phyloP scores from a whole-genome alignment of 2,113 vertebrate genomes.

The Cyphomyrus plagiostoma region DNA sequence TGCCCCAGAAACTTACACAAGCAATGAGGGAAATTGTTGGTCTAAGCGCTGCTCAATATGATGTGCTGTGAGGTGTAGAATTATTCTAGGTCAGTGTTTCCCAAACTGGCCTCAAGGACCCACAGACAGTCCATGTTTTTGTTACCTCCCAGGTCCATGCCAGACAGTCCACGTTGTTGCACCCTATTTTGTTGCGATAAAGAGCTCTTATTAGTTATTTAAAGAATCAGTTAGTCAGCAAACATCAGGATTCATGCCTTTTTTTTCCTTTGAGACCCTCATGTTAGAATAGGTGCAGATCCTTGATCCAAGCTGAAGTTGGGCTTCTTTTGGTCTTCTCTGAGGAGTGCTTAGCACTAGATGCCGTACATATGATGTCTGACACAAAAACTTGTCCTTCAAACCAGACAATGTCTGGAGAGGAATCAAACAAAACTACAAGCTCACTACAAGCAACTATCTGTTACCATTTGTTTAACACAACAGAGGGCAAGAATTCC shows the following conservation, averaged over 20 bases:
- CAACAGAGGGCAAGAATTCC: constrained; percentile 12
- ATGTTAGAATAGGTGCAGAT: neutral
- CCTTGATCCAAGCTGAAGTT: neutral
- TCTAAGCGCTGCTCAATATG: neutral
- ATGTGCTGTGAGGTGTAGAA: neutral
- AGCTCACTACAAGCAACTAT: constrained; percentile 1
- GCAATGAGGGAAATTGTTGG: neutral
- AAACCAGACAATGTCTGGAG: constrained; percentile 17
- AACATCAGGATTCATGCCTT: neutral
- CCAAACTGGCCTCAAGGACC: neutral
- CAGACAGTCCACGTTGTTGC: neutral
- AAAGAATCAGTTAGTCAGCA: neutral
- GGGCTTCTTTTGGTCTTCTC: neutral
- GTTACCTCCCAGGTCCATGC: neutral
- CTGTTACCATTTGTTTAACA: neutral
- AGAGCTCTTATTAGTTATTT: neutral
- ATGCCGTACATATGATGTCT: neutral
- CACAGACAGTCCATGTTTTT: neutral
- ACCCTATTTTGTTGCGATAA: neutral
- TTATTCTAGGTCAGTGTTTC: neutral
- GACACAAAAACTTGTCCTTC: neutral
- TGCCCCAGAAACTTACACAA: neutral
- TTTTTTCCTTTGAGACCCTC: neutral
- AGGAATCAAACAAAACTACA: constrained; percentile 11
- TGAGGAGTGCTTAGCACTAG: neutral